Evolutionary conservation across 2,113 vertebrate genomes (phyloP), one percentile per base, ranked within the genome.

Genomic region (Ellobius talpinus): DNA sequence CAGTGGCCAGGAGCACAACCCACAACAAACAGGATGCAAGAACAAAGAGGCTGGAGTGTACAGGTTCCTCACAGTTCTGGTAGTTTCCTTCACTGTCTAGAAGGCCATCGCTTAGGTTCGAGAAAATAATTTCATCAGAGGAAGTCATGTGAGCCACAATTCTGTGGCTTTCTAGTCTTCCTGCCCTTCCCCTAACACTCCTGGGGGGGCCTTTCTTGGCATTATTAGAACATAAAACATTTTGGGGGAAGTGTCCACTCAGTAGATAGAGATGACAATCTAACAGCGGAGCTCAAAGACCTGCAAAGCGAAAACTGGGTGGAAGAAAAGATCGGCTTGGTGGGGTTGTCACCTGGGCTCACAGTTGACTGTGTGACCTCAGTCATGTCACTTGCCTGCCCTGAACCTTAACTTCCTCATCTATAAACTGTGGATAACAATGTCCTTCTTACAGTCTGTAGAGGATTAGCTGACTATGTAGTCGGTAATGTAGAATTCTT

Each of bases 21-120:
- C 33, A 65, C 23, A 24, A 63, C 79, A 90, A 73, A 97, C 58
- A 96, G 94, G 95, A 94, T 29, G 55, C n/a, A 2, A 91, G 91
- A 73, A 88, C 93, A 91, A 94, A 77, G 85, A 61, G n/a, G 7
- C 7, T 19, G 26, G 39, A 84, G 70, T 52, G 19, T 26, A 78
- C 78, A 79, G 81, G 0, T 36, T 55, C 73, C 61, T 42, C 81
- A 58, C 0, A 9, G 19, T 89, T 92, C 58, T 65, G 58, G 72
- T 36, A 55, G 91, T 58, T 94, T 96, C 90, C n/a, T 89, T 42
- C 42, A 31, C 36, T 17, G 39, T 52, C 42, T 87, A 78, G 61
- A 87, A 85, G 66, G 11, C 86, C n/a, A 45, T 47, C 21, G 13
- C 55, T 90, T 55, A 42, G 31, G 74, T 42, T 42, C 36, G 70